Conservation (phyloP, 2,113 vertebrate species). For the Todiramphus chloris region DNA sequence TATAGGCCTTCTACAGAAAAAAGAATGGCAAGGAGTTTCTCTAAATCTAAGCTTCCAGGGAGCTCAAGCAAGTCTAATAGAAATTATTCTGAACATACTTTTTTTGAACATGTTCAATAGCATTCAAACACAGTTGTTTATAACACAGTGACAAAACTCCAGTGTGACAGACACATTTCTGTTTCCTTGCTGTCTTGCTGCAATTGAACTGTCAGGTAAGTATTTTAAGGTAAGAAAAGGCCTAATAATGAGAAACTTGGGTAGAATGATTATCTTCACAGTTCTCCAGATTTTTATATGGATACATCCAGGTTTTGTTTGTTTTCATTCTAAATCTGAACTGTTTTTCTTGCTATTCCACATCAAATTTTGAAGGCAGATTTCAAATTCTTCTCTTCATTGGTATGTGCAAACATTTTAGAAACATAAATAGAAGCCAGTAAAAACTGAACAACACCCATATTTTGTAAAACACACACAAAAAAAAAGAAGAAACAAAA, state of each 20-base stretch:
- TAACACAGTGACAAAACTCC: neutral
- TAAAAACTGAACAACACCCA: neutral
- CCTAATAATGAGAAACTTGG: neutral
- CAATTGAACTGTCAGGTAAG: neutral
- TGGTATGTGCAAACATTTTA: neutral
- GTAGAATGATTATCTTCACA: neutral
- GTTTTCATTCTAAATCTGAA: neutral
- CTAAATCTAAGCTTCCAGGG: neutral
- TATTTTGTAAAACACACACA: neutral
- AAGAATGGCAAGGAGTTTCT: neutral
- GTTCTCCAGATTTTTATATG: neutral
- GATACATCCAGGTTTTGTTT: neutral
- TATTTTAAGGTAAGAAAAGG: neutral
- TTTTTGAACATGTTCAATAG: neutral
- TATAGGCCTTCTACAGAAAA: neutral
- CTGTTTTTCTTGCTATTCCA: neutral
- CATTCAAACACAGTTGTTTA: neutral
- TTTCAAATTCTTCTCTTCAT: neutral
- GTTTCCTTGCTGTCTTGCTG: neutral
- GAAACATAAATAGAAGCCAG: neutral
- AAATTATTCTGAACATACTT: neutral
- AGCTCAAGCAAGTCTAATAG: neutral
- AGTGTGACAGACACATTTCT: neutral
- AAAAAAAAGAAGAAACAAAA: neutral
- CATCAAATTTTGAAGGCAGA: neutral